phyloP scores from a whole-genome alignment of 2,113 vertebrate species.

The Mugil cephalus region DNA sequence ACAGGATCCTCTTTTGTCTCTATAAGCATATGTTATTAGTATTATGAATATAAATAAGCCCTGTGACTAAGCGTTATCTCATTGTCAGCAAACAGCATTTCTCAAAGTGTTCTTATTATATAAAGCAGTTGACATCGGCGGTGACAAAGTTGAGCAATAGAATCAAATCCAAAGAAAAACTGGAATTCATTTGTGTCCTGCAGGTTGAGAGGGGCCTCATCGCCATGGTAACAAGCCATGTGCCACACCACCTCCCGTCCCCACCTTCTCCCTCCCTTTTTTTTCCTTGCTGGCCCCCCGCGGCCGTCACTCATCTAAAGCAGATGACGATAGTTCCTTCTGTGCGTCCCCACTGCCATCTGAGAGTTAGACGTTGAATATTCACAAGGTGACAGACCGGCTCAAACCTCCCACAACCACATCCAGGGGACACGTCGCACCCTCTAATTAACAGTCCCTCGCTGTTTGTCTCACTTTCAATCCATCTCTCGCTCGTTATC shows the following conservation, averaged over 20 bases:
- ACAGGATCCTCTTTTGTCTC: constrained; percentile 29
- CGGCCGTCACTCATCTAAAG: constrained; percentile 41
- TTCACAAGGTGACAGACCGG: constrained; percentile 38
- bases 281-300: constrained; percentile 27
- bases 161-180: constrained; percentile 43
- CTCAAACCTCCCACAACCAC: constrained; percentile 22
- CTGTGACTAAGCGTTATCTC: constrained; percentile 56
- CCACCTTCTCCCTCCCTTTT: constrained; percentile 7
- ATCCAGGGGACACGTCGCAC: constrained; percentile 20
- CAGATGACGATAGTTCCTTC: constrained; percentile 44
- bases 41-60: constrained; percentile 58
- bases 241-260: constrained; percentile 61
- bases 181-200: constrained; percentile 68
- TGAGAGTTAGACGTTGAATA: constrained; percentile 51
- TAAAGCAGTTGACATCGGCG: constrained; percentile 4
- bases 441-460: constrained; percentile 46
- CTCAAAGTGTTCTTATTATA: neutral
- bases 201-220: constrained; percentile 70
- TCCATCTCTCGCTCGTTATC: constrained; percentile 31
- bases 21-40: constrained; percentile 53
- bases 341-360: constrained; percentile 30
- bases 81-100: constrained; percentile 39
- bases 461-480: constrained; percentile 29
- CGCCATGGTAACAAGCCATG: constrained; percentile 82
- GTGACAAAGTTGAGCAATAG: constrained; percentile 31